Evolutionary conservation across 92 coral and sea anemone species (phyloP).

Genomic region (Heteractis magnifica): DNA sequence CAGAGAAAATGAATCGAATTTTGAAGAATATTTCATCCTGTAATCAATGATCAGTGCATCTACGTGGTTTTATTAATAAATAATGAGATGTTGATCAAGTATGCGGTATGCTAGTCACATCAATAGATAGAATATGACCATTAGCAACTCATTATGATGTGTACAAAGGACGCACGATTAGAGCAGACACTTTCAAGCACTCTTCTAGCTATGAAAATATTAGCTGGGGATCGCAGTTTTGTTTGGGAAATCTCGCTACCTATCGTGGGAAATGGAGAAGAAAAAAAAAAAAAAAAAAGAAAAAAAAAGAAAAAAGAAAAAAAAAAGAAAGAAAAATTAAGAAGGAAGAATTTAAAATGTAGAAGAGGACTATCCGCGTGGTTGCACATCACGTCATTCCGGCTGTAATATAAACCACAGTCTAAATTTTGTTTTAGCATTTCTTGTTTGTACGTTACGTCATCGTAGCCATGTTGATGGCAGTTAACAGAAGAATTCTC

Average conservation of each 20-base stretch:
- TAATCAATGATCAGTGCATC: constrained; percentile 19
- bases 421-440: too few relatives aligned
- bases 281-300: neutral
- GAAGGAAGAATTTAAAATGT: neutral
- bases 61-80: constrained; percentile 10
- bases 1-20: constrained; percentile 10
- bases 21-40: constrained; percentile 13
- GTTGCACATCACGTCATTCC: neutral
- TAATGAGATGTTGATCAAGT: constrained; percentile 20
- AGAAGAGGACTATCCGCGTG: neutral
- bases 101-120: constrained; percentile 24
- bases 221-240: neutral
- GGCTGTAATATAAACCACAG: too few relatives aligned
- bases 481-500: too few relatives aligned
- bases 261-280: neutral
- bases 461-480: too few relatives aligned
- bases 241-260: neutral
- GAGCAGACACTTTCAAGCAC: neutral
- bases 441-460: too few relatives aligned
- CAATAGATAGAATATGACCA: neutral
- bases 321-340: neutral
- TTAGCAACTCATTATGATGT: constrained; percentile 14
- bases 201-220: neutral
- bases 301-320: neutral
- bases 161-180: neutral